Conservation (phyloP, 2,113 vertebrate genomes). For the Drymodes brunneopygia region DNA sequence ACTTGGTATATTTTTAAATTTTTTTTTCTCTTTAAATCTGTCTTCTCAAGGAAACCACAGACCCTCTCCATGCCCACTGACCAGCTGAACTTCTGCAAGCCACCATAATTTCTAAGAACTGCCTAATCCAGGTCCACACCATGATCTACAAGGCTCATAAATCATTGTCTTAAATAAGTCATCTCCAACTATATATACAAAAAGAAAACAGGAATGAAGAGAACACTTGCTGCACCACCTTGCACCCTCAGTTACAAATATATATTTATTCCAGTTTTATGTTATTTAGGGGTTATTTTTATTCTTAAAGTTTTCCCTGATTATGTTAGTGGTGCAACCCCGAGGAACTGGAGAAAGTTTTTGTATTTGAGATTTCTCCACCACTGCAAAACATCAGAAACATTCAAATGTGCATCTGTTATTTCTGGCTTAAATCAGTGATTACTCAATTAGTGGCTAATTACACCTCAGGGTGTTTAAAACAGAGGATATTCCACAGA, state of each 20-base stretch:
- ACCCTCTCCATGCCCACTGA: not conserved
- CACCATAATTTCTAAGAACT: fast-evolving
- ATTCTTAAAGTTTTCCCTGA: not conserved
- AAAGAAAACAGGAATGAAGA: not conserved
- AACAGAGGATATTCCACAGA: not conserved
- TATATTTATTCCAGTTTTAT: not conserved
- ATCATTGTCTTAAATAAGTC: not conserved
- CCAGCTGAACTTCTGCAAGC: not conserved
- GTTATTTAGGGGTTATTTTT: not conserved
- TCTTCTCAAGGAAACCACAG: not conserved
- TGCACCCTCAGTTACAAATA: not conserved
- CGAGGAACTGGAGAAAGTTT: fast-evolving
- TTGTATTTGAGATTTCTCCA: not conserved
- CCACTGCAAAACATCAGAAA: not conserved
- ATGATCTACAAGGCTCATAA: fast-evolving
- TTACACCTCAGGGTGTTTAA: not conserved
- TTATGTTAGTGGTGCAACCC: not conserved
- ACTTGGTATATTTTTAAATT: fast-evolving
- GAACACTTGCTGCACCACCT: not conserved
- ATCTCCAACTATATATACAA: not conserved
- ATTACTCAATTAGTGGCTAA: not conserved
- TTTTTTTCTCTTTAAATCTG: not conserved
- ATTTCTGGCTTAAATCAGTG: not conserved
- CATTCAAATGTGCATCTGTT: not conserved
- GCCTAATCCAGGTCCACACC: not conserved